These are phyloP conservation scores for Eurypyga helias DNA, from an alignment of 2,113 vertebrate species.

Conservation along the genomic window DNA sequence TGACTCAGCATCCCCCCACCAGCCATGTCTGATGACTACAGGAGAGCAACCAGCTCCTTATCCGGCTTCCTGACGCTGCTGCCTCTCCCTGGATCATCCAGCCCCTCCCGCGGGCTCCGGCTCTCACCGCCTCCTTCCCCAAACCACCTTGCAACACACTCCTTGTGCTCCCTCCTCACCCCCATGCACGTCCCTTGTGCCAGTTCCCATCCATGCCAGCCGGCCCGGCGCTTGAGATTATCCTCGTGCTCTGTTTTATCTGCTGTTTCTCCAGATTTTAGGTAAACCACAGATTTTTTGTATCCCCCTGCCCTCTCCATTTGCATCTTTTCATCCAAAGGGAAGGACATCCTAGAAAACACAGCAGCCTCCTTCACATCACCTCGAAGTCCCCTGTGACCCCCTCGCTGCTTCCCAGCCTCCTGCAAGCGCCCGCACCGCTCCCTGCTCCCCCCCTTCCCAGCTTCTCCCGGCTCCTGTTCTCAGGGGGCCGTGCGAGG, in stretches of 20 bases:
- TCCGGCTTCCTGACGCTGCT: rapidly evolving
- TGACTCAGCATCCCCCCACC: background rate
- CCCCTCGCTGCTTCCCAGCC: background rate
- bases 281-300: background rate
- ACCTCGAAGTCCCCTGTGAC: rapidly evolving
- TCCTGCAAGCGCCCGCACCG: rapidly evolving
- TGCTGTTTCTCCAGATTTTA: background rate
- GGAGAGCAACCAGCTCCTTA: background rate
- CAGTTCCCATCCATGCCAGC: rapidly evolving
- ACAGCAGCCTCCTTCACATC: background rate
- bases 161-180: background rate
- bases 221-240: background rate
- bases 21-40: rapidly evolving
- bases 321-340: background rate
- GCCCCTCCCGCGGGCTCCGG: background rate
- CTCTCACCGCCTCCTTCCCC: background rate
- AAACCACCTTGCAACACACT: background rate
- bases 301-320: rapidly evolving
- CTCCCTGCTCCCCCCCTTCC: background rate
- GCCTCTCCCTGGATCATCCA: background rate
- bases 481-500: rapidly evolving
- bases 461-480: background rate
- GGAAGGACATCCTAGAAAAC: background rate
- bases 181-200: rapidly evolving
- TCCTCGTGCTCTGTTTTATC: background rate